A percentile compares a stretch with the other conserved stretches of the same genome.
Evolutionary conservation across 2,113 vertebrate genomes (phyloP).

Genomic region (rat (Rattus norvegicus)): DNA sequence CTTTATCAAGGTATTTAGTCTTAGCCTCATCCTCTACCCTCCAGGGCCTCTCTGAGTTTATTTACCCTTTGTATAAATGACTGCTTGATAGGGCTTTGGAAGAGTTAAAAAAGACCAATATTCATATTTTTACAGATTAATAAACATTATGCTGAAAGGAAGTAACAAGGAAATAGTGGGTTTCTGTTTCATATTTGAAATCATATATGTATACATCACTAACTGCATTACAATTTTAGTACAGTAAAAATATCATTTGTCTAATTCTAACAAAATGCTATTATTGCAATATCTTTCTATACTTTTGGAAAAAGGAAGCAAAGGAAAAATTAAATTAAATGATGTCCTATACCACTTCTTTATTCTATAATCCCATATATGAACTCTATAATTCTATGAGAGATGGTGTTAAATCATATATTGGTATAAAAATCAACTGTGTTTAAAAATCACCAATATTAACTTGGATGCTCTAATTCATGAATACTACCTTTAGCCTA

Average conservation of each 20-base stretch:
- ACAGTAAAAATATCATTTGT: neutral
- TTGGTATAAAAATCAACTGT: neutral
- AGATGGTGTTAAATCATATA: neutral
- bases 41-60: fast-evolving
- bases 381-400: neutral
- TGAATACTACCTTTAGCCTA: neutral
- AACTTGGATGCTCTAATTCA: neutral
- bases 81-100: neutral
- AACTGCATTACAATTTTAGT: neutral
- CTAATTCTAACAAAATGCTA: neutral
- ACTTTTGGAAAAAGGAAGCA: neutral
- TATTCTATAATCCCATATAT: neutral
- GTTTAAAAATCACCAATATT: neutral
- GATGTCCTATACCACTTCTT: neutral
- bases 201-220: neutral
- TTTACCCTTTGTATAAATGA: neutral
- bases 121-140: neutral
- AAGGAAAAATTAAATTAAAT: neutral
- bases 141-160: neutral
- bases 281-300: neutral
- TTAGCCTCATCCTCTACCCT: neutral
- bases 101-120: neutral
- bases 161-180: neutral
- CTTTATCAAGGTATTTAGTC: neutral
- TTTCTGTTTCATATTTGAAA: neutral